These are phyloP conservation scores for Semnornis frantzii DNA, from an alignment of 2,113 vertebrate genomes.

Conservation along the genomic window DNA sequence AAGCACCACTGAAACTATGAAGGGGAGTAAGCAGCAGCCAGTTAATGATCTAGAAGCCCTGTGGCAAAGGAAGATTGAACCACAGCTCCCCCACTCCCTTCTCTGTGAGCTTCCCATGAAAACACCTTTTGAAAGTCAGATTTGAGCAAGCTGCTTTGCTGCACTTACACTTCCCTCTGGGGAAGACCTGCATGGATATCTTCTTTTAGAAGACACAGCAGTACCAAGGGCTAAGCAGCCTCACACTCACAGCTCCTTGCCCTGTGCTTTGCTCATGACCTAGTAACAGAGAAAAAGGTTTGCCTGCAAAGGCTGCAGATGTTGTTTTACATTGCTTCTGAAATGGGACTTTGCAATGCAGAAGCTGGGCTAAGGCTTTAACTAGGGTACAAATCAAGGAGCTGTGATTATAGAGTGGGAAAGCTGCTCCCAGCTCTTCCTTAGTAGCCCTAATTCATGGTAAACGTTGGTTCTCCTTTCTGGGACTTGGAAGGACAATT, in stretches of 20 bases:
- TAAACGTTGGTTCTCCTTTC: not conserved
- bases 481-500: not conserved
- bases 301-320: not conserved
- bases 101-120: not conserved
- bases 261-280: not conserved
- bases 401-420: not conserved
- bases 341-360: not conserved
- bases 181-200: not conserved
- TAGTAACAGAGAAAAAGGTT: not conserved
- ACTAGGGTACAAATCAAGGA: not conserved
- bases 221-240: not conserved
- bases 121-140: not conserved
- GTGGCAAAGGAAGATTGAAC: not conserved
- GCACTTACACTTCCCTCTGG: not conserved
- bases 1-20: not conserved
- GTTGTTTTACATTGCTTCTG: not conserved
- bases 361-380: not conserved
- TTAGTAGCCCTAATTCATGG: rapidly evolving
- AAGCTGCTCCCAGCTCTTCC: not conserved
- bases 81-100: rapidly evolving
- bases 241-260: not conserved
- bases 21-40: not conserved
- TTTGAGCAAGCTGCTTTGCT: not conserved
- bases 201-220: not conserved
- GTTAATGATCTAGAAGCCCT: not conserved